These are phyloP conservation scores for Baccha elongata DNA, from an alignment of 2,888 invertebrate genomes.

Conservation along the genomic window DNA sequence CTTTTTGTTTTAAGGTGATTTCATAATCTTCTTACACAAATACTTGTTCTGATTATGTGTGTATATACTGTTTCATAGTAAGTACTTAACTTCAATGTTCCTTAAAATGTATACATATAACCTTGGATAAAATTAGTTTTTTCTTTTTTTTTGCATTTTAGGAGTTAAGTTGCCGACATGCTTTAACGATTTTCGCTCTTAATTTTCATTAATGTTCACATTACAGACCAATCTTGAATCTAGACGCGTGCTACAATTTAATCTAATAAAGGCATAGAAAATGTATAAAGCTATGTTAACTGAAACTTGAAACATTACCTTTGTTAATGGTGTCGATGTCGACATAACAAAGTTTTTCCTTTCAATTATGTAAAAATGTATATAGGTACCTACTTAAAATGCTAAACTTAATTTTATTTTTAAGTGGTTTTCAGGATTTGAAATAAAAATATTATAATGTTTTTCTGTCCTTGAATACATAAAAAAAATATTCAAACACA, in stretches of 20 bases:
- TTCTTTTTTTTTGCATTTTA: not conserved
- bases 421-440: no score
- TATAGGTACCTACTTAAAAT: no score
- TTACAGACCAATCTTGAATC: not conserved
- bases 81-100: constrained; percentile 13
- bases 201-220: constrained; percentile 12
- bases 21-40: not conserved
- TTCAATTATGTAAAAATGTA: no score
- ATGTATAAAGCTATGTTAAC: not conserved
- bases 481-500: no score
- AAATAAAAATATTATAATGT: no score
- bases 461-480: no score
- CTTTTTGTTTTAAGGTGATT: not conserved
- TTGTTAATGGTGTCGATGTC: no score
- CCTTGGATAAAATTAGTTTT: constrained; percentile 13
- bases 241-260: constrained; percentile 1
- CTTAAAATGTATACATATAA: not conserved
- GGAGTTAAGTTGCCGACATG: not conserved
- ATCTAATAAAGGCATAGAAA: not conserved
- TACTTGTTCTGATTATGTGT: not conserved
- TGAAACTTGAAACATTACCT: not conserved
- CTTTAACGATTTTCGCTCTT: constrained; percentile 17
- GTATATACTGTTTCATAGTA: not conserved
- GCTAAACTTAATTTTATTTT: no score
- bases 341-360: no score